Conservation (phyloP, 1,140 invertebrate species). For the Lepidostoma basale region DNA sequence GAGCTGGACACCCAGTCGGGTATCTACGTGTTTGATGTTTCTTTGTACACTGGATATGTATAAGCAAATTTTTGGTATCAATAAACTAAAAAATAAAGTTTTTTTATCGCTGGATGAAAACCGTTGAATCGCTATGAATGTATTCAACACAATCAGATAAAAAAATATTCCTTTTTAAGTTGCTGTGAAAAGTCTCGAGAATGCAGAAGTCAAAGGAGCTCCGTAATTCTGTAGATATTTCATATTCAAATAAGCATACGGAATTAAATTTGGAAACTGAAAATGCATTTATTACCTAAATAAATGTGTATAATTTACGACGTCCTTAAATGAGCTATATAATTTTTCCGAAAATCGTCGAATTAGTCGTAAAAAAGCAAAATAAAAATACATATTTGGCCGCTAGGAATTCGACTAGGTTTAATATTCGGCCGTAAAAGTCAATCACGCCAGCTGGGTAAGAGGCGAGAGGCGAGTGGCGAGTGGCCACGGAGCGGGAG, state of each 20-base stretch:
- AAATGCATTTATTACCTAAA: slow-evolving; percentile 14
- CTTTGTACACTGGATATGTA: no score
- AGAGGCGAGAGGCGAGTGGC: neutral
- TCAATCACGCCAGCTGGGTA: slow-evolving; percentile 17
- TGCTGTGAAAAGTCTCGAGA: no score
- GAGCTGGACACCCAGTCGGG: neutral
- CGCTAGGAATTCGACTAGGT: slow-evolving; percentile 16
- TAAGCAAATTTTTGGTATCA: no score
- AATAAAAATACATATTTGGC: slow-evolving; percentile 29
- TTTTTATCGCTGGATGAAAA: no score
- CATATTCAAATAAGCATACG: neutral
- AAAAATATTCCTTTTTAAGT: no score
- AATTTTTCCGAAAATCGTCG: slow-evolving; percentile 13
- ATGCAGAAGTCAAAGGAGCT: neutral
- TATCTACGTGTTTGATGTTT: neutral
- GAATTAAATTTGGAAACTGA: no score
- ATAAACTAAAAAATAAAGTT: no score
- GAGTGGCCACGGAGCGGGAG: neutral
- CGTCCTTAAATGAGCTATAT: neutral
- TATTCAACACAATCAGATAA: no score
- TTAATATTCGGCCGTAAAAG: slow-evolving; percentile 26
- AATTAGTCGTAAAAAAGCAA: slow-evolving; percentile 17
- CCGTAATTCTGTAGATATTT: no score
- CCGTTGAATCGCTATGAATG: no score
- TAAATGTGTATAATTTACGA: slow-evolving; percentile 19